Evolutionary conservation across 2,797 vertebrate genomes (phyloP), one percentile per base, ranked within the genome.

Genomic region (Hoplostethus atlanticus): DNA sequence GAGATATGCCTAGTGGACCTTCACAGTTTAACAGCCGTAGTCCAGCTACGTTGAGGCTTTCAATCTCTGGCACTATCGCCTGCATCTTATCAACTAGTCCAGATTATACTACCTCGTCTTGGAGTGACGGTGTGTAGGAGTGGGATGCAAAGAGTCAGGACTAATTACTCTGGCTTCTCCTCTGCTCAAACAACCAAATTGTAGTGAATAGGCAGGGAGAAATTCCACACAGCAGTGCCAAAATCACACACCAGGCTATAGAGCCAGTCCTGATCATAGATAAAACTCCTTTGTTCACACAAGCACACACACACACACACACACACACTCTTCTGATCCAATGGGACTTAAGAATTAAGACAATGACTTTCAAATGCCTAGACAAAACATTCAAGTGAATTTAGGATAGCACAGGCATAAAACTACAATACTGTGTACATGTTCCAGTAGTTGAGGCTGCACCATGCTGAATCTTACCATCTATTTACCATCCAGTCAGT

Each of bases 51-150:
- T 12, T 40, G 48, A 63, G 5, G 5, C 46, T 16, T 62, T 64
- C 28, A 31, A 25, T 25, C 57, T 70, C 47, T 68, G 48, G 44
- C 38, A 46, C 10, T 3, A 63, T 61, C 50, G 36, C n/a, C 46
- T 56, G 11, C 53, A 60, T 67, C 44, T 70, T 72, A 69, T 79
- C 66, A 76, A 21, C 21, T 31, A 0, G 16, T 68, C 70, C 57
- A 73, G 46, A 73, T 74, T 52, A 55, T n/a, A 69, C n/a, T 21
- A 15, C 50, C 44, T 55, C 66, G 36, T 57, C 46, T 59, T 74
- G 53, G 50, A 46, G 44, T 34, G 58, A 51, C 38, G 46, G 36
- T 36, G 38, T 25, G 2, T 60, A n/a, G 58, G 62, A 5, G 16
- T 65, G 61, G 58, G 44, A 64, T 44, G 64, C 30, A 48, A 76